Evolutionary conservation across 2,113 vertebrate genomes (phyloP).

Genomic region (Procavia capensis): DNA sequence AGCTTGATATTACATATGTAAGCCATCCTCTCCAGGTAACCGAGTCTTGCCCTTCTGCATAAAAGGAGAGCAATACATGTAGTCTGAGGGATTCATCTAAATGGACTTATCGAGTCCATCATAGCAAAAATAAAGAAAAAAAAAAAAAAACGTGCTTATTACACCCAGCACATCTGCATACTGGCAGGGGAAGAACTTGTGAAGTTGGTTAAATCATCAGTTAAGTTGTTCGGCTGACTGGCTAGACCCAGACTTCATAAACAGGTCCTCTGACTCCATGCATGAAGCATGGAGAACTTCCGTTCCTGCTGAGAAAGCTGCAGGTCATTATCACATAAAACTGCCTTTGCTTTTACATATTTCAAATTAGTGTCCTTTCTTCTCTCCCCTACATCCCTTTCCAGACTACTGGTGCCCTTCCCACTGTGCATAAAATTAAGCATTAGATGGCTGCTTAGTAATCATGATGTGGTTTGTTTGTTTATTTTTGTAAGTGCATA

Average conservation of each 20-base stretch:
- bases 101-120: neutral
- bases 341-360: conserved; percentile 29
- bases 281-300: conserved; percentile 29
- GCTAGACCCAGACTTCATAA: conserved; percentile 14
- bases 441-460: conserved; percentile 59
- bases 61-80: neutral
- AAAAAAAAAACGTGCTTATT: neutral
- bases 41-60: neutral
- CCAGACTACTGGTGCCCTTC: conserved; percentile 32
- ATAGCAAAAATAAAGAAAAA: too few relatives aligned
- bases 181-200: neutral
- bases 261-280: neutral
- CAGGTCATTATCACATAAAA: conserved; percentile 49
- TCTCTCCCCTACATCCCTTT: neutral
- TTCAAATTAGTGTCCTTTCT: neutral
- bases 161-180: neutral
- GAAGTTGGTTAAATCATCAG: conserved; percentile 30
- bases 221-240: conserved; percentile 23
- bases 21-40: neutral
- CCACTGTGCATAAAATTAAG: conserved; percentile 71
- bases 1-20: neutral
- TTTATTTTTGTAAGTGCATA: conserved; percentile 64
- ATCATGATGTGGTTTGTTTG: conserved; percentile 58
- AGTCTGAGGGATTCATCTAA: neutral
- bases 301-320: neutral